Percentiles rank a stretch among this genome's conserved stretches.
phyloP scores from a whole-genome alignment of 2,797 vertebrate genomes.

The Sternarchorhynchus goeldii region DNA sequence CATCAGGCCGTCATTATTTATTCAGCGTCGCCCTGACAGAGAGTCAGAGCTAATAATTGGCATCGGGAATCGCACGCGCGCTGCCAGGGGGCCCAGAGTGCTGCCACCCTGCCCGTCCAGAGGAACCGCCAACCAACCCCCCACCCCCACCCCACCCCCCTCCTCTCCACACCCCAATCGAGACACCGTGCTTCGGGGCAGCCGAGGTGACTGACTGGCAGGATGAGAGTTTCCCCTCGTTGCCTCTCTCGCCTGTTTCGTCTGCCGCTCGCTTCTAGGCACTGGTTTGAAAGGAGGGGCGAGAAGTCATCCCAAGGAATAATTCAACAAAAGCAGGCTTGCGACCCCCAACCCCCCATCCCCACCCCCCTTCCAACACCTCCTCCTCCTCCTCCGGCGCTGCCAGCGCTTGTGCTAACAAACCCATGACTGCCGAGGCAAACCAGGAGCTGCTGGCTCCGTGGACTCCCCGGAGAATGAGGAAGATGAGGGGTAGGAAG shows the following conservation, averaged over 20 bases:
- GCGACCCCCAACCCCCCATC: not conserved
- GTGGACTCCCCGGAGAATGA: slow-evolving; percentile 36
- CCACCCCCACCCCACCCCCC: slow-evolving; percentile 33
- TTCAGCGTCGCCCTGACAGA: slow-evolving; percentile 57
- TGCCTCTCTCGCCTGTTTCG: slow-evolving; percentile 44
- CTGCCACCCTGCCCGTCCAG: too few species aligned
- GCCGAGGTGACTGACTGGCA: slow-evolving; percentile 21
- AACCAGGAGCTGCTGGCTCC: slow-evolving; percentile 37
- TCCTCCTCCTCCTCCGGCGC: not conserved
- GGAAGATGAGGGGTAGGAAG: slow-evolving; percentile 15
- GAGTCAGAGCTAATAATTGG: slow-evolving; percentile 58
- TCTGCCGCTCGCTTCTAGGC: slow-evolving; percentile 38
- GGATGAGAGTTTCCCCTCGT: slow-evolving; percentile 41
- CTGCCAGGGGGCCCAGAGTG: too few species aligned
- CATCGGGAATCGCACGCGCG: slow-evolving; percentile 19
- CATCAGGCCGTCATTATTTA: slow-evolving; percentile 62
- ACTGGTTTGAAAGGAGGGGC: slow-evolving; percentile 46
- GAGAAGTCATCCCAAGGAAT: slow-evolving; percentile 53
- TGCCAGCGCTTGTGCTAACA: slow-evolving; percentile 45
- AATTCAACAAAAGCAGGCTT: slow-evolving; percentile 58
- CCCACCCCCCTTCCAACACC: not conserved
- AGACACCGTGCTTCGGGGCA: slow-evolving; percentile 39
- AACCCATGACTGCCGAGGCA: slow-evolving; percentile 36
- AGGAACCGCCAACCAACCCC: slow-evolving; percentile 4
- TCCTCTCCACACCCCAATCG: slow-evolving; percentile 29